Evolutionary conservation across 2,113 vertebrate genomes (phyloP).

Genomic region (Benitochromis conjunctus): DNA sequence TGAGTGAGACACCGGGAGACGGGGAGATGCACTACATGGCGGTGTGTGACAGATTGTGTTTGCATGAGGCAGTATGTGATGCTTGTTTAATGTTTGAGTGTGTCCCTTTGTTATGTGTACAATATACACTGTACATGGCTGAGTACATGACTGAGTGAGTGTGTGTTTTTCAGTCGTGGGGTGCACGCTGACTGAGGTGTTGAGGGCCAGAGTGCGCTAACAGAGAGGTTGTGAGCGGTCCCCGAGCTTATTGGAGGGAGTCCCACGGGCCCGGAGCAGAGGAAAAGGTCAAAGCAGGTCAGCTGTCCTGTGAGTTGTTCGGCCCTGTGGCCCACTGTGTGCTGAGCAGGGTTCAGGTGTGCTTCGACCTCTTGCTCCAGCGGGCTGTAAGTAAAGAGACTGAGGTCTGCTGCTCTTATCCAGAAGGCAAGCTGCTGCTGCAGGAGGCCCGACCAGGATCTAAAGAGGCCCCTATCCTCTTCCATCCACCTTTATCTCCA

Average conservation of each 20-base stretch:
- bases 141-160: constrained; percentile 11
- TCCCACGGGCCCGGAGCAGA: constrained; percentile 59
- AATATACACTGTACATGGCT: not conserved
- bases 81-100: constrained; percentile 45
- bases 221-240: constrained; percentile 55
- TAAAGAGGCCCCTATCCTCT: constrained; percentile 7
- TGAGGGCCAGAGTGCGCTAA: constrained; percentile 51
- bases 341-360: constrained; percentile 66
- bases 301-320: constrained; percentile 52
- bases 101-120: constrained; percentile 47
- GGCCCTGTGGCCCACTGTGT: constrained; percentile 43
- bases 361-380: constrained; percentile 64
- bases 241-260: constrained; percentile 51
- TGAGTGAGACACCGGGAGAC: not conserved
- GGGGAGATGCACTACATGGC: constrained; percentile 25
- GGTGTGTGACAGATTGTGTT: constrained; percentile 65
- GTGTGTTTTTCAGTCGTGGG: constrained; percentile 33
- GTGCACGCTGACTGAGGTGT: constrained; percentile 7
- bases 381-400: constrained; percentile 70
- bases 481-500: not conserved
- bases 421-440: constrained; percentile 46
- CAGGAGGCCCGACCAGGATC: constrained; percentile 29
- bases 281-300: constrained; percentile 64
- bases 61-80: constrained; percentile 50
- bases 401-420: constrained; percentile 44